Conservation (phyloP, 2,113 vertebrate species). For the Pogona vitticeps region DNA sequence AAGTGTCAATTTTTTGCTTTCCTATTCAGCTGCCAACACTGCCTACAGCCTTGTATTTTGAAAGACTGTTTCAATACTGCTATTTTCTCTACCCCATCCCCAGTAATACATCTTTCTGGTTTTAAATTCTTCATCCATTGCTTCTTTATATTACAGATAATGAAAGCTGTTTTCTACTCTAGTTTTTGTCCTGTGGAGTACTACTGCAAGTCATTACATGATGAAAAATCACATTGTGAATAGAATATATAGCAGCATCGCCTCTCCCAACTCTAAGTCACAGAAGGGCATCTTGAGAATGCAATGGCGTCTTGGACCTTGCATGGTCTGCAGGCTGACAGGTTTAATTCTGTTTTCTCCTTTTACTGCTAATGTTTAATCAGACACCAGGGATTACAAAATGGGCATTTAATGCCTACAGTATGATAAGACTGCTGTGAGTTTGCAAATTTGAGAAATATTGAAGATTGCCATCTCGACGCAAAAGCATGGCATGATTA, state of each 20-base stretch:
- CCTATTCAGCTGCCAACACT: conserved; percentile 12
- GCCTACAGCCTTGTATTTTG: conserved; percentile 57
- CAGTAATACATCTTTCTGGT: conserved; percentile 45
- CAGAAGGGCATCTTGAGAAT: not conserved
- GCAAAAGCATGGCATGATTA: not conserved
- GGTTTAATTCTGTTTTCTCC: not conserved
- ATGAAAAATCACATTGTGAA: not conserved
- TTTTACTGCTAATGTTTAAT: not conserved
- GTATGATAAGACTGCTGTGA: not conserved
- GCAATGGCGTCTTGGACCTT: not conserved
- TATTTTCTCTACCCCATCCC: conserved; percentile 28
- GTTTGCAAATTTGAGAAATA: not conserved
- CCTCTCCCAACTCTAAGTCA: not conserved
- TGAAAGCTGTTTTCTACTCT: not conserved
- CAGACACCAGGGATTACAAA: not conserved
- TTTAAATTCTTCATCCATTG: not conserved
- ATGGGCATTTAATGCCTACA: not conserved
- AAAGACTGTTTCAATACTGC: conserved; percentile 40
- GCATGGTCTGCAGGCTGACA: not conserved
- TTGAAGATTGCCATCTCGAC: not conserved
- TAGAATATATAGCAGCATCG: not conserved
- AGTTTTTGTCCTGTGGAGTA: not conserved
- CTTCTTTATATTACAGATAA: conserved; percentile 18
- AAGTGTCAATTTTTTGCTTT: conserved; percentile 52
- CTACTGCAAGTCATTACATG: not conserved